Base-by-base conservation (phyloP, 2,113 vertebrate species). In the Setophaga petechia region DNA sequence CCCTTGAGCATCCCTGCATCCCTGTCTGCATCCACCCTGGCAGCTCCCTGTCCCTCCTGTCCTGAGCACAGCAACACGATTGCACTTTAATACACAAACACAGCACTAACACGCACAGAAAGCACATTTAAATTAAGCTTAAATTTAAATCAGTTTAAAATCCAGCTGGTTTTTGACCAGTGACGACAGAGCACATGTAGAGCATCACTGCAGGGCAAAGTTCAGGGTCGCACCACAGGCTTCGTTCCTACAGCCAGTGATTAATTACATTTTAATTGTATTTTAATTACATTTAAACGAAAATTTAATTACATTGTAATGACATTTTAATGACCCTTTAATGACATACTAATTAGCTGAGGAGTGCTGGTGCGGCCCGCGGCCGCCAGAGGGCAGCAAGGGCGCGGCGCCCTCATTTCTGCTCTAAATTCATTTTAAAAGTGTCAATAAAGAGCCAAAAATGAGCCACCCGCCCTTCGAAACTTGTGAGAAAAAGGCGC, bases 171-270 rank as follows among this genome's bases (percentile, higher is more conserved):
- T 52, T 66, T 31, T 11, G 10, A 35, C 3, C 24, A 8, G 11
- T 1, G 2, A 11, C 1, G 9, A 12, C n/a, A 25, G 57, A 35
- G 24, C n/a, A 5, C 47, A 9, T 0, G 4, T 1, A 4, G 11
- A 30, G n/a, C 46, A 12, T 10, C 39, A 3, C 39, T 10, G 55
- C 41, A 12, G 49, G 49, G 41, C 30, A 12, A 8, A 24, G 21
- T 8, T 41, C 35, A 22, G 57, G 46, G 39, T 27, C 3, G 5
- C 54, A 4, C 13, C 25, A 7, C 33, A 4, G 23, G 19, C 28
- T 20, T 24, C n/a, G 24, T 22, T 24, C 35, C 58, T 5, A 2
- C 55, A 30, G 75, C 15, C 30, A 1, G n/a, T 0, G n/a, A 7
- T 47, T 25, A 13, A 47, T 55, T 55, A 27, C 5, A 21, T 11